Conservation (phyloP, 2,888 invertebrate genomes). For the Pachycephus smyrnensis region DNA sequence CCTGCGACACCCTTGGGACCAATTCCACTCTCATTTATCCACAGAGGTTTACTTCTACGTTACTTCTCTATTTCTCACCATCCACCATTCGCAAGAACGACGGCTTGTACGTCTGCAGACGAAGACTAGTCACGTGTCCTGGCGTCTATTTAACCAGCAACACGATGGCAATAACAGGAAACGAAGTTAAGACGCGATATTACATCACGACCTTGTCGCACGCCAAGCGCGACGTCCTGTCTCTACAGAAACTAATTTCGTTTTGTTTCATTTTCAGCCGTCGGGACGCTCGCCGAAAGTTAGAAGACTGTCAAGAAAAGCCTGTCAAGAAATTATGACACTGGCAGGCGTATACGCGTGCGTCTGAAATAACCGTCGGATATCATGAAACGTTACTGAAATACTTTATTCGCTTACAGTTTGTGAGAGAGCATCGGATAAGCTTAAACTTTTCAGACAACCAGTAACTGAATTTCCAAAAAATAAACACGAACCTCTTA, state of each 20-base stretch:
- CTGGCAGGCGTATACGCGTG: not conserved
- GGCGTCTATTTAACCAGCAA: not conserved
- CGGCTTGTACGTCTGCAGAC: not conserved
- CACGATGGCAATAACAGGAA: not conserved
- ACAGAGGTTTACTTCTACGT: not conserved
- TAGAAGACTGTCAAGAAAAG: not conserved
- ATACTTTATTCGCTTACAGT: not conserved
- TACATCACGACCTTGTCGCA: not conserved
- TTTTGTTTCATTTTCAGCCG: not conserved
- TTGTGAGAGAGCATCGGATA: not conserved
- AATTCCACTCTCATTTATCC: not conserved
- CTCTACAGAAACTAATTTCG: not conserved
- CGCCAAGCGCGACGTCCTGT: not conserved
- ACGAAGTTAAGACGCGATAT: not conserved
- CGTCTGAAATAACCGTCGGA: not conserved
- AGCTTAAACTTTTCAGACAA: not conserved
- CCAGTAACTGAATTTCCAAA: not conserved
- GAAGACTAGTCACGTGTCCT: not conserved
- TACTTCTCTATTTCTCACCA: not conserved
- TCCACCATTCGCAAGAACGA: not conserved
- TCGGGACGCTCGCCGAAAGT: not conserved
- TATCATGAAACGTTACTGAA: not conserved
- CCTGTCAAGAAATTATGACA: not conserved
- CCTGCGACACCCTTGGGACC: not conserved
- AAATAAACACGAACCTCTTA: not conserved